Percentiles rank a stretch among this genome's conserved stretches.
Evolutionary conservation across 2,888 invertebrate genomes (phyloP).

Genomic region (Mamestra brassicae): DNA sequence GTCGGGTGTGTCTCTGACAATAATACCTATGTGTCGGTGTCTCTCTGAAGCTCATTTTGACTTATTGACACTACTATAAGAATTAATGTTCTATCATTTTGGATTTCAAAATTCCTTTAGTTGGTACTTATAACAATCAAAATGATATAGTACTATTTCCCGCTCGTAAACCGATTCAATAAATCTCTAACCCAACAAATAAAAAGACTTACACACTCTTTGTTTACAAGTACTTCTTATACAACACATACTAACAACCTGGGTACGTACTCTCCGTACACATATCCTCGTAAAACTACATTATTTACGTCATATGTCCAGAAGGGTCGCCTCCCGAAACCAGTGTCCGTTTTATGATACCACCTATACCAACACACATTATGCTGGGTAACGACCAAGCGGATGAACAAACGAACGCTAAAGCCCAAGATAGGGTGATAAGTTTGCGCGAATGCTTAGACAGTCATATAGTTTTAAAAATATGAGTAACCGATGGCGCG

Average conservation of each 20-base stretch:
- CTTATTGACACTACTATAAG: too few species aligned
- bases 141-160: too few species aligned
- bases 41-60: too few species aligned
- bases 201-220: constrained; percentile 17
- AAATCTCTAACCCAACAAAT: neutral
- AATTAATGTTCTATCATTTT: too few species aligned
- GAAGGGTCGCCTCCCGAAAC: constrained; percentile 55
- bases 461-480: too few species aligned
- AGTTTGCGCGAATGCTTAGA: neutral
- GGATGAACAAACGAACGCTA: neutral
- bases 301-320: constrained; percentile 54
- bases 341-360: constrained; percentile 55
- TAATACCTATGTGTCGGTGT: too few species aligned
- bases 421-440: neutral
- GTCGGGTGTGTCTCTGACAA: too few species aligned
- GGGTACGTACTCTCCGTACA: constrained; percentile 22
- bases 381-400: neutral
- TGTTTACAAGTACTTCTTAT: constrained; percentile 21
- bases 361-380: constrained; percentile 46
- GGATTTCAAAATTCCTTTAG: too few species aligned
- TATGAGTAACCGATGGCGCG: too few species aligned
- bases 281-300: constrained; percentile 55
- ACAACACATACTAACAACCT: constrained; percentile 12
- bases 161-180: neutral
- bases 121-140: too few species aligned